phyloP scores from a whole-genome alignment of 2,797 vertebrate genomes.

The Ibycter americanus region DNA sequence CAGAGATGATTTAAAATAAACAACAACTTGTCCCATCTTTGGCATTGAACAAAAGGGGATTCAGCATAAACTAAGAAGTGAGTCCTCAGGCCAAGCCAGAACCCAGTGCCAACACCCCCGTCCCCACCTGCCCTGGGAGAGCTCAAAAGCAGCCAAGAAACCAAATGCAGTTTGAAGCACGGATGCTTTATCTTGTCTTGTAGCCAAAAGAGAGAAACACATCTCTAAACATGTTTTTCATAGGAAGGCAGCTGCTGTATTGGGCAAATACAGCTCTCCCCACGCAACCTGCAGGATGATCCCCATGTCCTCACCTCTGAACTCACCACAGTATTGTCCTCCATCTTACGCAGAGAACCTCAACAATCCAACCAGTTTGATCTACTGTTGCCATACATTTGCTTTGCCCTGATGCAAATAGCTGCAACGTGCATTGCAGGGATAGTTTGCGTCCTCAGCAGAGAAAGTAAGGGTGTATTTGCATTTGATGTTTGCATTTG shows the following conservation, averaged over 20 bases:
- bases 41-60: not conserved
- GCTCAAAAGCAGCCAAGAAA: not conserved
- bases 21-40: not conserved
- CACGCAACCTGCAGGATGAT: not conserved
- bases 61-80: not conserved
- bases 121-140: not conserved
- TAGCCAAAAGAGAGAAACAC: not conserved
- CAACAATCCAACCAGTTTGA: not conserved
- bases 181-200: not conserved
- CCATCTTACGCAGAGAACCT: not conserved
- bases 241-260: not conserved
- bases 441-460: not conserved
- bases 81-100: not conserved
- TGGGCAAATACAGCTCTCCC: not conserved
- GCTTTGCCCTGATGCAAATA: not conserved
- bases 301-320: not conserved
- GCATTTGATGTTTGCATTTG: not conserved
- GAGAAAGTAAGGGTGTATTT: not conserved
- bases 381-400: accelerated
- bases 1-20: not conserved
- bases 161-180: not conserved
- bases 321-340: not conserved
- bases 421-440: accelerated
- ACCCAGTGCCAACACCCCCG: not conserved
- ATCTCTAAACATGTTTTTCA: not conserved